Conservation (phyloP, 2,888 invertebrate genomes). For the Chalcis sispes region DNA sequence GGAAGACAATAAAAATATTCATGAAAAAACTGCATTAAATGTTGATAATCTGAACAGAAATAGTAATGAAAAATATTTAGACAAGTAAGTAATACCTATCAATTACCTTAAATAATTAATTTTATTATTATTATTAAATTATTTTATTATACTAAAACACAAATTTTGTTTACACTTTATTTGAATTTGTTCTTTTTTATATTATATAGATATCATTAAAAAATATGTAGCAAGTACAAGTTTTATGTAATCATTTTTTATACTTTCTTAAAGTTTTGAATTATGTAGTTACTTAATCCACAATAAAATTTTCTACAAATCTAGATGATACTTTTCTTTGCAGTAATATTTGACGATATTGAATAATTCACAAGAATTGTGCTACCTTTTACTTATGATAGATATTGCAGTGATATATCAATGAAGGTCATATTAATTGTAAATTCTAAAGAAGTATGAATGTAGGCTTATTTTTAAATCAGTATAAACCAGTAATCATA, state of each 20-base stretch:
- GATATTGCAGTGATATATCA: conserved; percentile 25
- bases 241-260: not conserved
- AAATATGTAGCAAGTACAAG: not conserved
- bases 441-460: conserved; percentile 37
- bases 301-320: conserved; percentile 1
- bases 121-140: conserved; percentile 4
- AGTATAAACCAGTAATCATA: conserved; percentile 16
- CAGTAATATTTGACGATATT: conserved; percentile 39
- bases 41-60: not conserved
- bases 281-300: not conserved
- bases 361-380: conserved; percentile 14
- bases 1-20: conserved; percentile 14
- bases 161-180: conserved; percentile 45
- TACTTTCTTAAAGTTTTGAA: conserved; percentile 1
- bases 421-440: conserved; percentile 43
- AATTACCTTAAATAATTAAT: not conserved
- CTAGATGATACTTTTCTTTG: conserved; percentile 33
- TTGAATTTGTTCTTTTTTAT: conserved; percentile 10
- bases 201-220: not conserved
- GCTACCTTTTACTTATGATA: conserved; percentile 37
- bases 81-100: conserved; percentile 32
- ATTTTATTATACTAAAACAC: not conserved
- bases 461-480: conserved; percentile 44
- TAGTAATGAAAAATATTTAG: conserved; percentile 22
- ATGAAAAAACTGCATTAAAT: conserved; percentile 20